phyloP scores from a whole-genome alignment of 1,140 invertebrate genomes.

The Tetragonula clypearis region DNA sequence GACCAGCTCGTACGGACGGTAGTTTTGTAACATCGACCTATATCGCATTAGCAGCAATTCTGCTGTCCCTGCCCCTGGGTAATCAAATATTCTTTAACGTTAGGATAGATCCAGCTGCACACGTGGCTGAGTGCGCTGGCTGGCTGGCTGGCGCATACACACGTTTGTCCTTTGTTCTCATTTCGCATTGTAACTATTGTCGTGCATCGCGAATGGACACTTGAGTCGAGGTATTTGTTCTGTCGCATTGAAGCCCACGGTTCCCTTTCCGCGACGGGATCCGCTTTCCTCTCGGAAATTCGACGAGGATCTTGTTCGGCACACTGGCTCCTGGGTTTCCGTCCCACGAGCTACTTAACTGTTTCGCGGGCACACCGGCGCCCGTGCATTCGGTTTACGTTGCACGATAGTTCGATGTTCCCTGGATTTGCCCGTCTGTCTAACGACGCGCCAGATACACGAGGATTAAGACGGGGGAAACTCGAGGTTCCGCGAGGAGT shows the following conservation, averaged over 20 bases:
- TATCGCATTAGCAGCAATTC: conserved; percentile 1
- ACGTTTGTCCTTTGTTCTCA: conserved; percentile 29
- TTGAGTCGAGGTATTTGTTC: conserved; percentile 53
- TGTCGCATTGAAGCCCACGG: conserved; percentile 27
- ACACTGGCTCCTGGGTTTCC: not conserved
- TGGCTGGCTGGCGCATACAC: not conserved
- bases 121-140: not conserved
- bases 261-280: conserved; percentile 37
- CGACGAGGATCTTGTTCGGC: conserved; percentile 27
- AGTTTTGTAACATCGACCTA: not conserved
- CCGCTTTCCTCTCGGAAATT: conserved; percentile 38
- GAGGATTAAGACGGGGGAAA: not conserved
- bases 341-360: not conserved
- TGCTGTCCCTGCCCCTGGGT: not conserved
- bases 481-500: not conserved
- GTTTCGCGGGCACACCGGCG: not conserved
- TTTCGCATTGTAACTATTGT: conserved; percentile 41
- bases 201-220: conserved; percentile 44
- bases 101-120: not conserved
- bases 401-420: not conserved
- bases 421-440: not conserved
- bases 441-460: not conserved
- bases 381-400: not conserved
- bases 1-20: not conserved
- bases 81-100: conserved; percentile 25